Evolutionary conservation across 2,888 invertebrate genomes (phyloP), one percentile per base, ranked within the genome.

Genomic region (Enchytraeus crypticus): DNA sequence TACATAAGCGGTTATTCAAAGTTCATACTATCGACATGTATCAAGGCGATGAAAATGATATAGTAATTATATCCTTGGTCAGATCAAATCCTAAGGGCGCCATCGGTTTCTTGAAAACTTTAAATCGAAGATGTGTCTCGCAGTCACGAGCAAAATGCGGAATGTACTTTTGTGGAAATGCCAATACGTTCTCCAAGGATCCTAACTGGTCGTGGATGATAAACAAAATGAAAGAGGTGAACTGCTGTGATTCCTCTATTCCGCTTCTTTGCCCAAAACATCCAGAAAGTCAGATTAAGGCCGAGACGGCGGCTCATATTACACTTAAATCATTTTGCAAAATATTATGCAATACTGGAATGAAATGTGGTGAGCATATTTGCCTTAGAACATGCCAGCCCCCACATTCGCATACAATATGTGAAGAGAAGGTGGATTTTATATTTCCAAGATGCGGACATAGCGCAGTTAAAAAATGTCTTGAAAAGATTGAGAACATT

Each of bases 111-210:
- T 65, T 78, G 49, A 71, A 67, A 26, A 46, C 59, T 21, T 43
- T 67, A 0, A 78, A 77, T 61, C 69, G 78, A 14, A 71, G 77
- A 4, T 73, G 73, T 63, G 76, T 78, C 2, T 74, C 76, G 21
- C 68, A 67, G 33, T 67, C 70, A 11, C 59, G 71, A 34, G 56
- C 64, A 18, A 56, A 34, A 27, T 62, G 64, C 58, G 64, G 64
- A 5, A 34, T 65, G 51, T 64, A 62, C 53, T 60, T 64, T 21
- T 55, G 64, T 23, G 66, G 66, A 29, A 65, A 64, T 53, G 27
- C 32, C 3, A 47, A 33, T 21, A 64, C 63, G 21, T 26, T 65
- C 21, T 18, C 26, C 5, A 21, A 21, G n/a, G 18, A 5, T 34
- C 21, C n/a, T 5, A 27, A 47, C 45, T 60, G 63, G 60, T 2